These are phyloP conservation scores for Narcine bancroftii DNA, from an alignment of 2,113 vertebrate genomes.

Conservation along the genomic window DNA sequence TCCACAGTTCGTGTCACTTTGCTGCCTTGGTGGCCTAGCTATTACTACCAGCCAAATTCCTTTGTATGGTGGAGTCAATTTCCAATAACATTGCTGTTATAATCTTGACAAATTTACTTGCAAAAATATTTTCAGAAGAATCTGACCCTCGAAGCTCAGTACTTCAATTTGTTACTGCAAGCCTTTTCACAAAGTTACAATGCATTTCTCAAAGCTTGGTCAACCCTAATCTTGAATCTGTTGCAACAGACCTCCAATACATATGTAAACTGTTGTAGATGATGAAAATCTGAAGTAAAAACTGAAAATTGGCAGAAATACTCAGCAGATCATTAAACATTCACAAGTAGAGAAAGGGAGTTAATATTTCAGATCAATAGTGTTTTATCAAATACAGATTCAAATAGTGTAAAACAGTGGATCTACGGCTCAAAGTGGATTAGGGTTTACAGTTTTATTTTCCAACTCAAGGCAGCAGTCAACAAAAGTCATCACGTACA, in stretches of 20 bases:
- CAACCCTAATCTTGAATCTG: no score
- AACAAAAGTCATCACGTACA: neutral
- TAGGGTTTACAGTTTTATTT: neutral
- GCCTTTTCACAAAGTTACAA: neutral
- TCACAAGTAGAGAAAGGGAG: no score
- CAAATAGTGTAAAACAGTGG: no score
- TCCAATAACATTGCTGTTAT: neutral
- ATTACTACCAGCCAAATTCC: neutral
- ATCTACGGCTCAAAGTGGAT: neutral
- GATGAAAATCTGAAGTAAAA: no score
- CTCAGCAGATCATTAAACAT: no score
- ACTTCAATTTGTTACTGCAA: neutral
- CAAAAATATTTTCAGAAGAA: neutral
- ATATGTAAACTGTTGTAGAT: neutral
- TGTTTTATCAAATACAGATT: no score
- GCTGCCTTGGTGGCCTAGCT: neutral
- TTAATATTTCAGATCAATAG: no score
- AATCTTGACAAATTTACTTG: neutral
- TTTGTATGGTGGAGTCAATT: neutral
- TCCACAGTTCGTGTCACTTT: neutral
- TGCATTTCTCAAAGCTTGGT: neutral
- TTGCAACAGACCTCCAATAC: neutral
- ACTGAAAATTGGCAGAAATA: no score
- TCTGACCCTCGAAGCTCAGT: neutral
- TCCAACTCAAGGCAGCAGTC: neutral